Percentiles rank a stretch among this genome's conserved stretches.
Conservation (phyloP, 2,797 vertebrate species). For the Hipposideros larvatus region DNA sequence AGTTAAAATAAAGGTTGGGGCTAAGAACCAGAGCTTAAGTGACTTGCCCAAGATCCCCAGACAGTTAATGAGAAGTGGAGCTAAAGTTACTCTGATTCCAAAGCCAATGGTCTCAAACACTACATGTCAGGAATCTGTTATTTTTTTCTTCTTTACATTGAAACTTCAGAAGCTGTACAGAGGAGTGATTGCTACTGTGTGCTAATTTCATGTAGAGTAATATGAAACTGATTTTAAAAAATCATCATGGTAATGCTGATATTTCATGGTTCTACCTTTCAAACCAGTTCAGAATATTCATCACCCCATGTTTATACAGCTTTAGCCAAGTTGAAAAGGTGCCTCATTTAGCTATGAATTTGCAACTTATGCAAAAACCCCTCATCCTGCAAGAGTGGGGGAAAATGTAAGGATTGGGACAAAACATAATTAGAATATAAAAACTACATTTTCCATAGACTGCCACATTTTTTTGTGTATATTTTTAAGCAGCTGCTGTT, state of each 20-base stretch:
- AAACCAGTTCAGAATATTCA: conserved; percentile 69
- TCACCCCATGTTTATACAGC: conserved; percentile 72
- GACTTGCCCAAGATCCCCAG: neutral
- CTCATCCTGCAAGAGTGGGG: conserved; percentile 58
- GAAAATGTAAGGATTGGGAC: conserved; percentile 56
- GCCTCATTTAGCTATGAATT: conserved; percentile 66
- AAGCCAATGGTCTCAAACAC: neutral
- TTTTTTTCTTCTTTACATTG: conserved; percentile 32
- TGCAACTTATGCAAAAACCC: conserved; percentile 77
- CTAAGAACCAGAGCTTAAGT: neutral
- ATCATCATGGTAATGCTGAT: conserved; percentile 49
- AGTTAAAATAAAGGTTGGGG: neutral
- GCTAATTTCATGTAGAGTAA: conserved; percentile 76
- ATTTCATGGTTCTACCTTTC: conserved; percentile 74
- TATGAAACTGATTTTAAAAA: conserved; percentile 71
- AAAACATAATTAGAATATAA: conserved; percentile 71
- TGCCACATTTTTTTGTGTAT: conserved; percentile 55
- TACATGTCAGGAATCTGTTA: neutral
- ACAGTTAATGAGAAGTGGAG: neutral
- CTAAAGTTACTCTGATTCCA: neutral
- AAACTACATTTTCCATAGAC: conserved; percentile 55
- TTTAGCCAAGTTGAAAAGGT: conserved; percentile 79
- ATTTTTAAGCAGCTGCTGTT: conserved; percentile 82
- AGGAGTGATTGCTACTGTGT: conserved; percentile 40
- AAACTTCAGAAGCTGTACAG: conserved; percentile 64